Base-by-base conservation (phyloP, 1,140 invertebrate species). In the Arion vulgaris region DNA sequence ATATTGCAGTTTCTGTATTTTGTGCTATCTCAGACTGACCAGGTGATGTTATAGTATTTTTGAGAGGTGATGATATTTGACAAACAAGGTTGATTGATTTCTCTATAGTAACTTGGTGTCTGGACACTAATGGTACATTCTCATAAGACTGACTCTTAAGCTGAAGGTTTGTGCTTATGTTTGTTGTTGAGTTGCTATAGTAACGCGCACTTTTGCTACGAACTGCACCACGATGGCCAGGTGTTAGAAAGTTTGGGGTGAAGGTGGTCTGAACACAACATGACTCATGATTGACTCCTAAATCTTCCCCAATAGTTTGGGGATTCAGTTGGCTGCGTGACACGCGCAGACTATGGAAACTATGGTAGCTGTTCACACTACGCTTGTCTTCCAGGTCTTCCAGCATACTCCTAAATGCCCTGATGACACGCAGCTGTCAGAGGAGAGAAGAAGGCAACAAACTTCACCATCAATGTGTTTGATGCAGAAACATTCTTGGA, bases 331-430 rank as follows among this genome's bases (percentile, higher is more conserved):
- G 96, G 93, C 95, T 95, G 92, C 95, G 94, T 92, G 95, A 96
- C 93, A 95, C 96, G 94, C 96, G 95, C 91, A 97, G 95, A 94
- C 96, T 97, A 94, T 97, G 97, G 93, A 98, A 96, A 93, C 96
- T 97, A 94, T 97, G 96, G 94, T 97, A 96, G 95, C 97, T 98
- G 96, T 98, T 97, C 93, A 98, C 95, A 93, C 92, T 93, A 80
- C 97, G 98, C 92, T 97, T 96, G 94, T 99, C 98, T 94, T 99
- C 98, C 94, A 99, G 95, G 94, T 99, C 98, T 95, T 99, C 98
- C 95, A 99, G 94, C 92, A 96, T 99, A 91, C 97, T 99, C 95
- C 98, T 98, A 97, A 99, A 99, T 93, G 98, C 98, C 95, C 98
- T 96, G 94, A 99, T 98, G 94, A 99, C 98, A 94, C 98, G 97